phyloP scores from a whole-genome alignment of 1,140 invertebrate genomes.

The Berghia stephanieae region DNA sequence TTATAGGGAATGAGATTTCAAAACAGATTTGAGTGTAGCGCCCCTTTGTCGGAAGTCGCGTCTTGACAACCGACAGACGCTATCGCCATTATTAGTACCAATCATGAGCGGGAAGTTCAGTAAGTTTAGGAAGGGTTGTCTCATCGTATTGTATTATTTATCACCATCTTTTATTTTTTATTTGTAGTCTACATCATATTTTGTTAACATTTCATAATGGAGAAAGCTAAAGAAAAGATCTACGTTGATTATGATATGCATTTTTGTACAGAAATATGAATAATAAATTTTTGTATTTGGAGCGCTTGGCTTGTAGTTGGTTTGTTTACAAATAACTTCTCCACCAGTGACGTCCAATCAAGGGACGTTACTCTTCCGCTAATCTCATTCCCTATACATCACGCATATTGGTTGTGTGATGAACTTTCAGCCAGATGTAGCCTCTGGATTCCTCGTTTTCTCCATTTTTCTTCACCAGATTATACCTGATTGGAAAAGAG shows the following conservation, averaged over 20 bases:
- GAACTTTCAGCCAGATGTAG: constrained; percentile 53
- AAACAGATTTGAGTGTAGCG: too few relatives aligned
- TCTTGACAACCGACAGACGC: too few relatives aligned
- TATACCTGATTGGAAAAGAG: constrained; percentile 31
- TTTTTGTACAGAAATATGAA: not conserved
- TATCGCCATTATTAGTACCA: too few relatives aligned
- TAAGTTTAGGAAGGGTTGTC: too few relatives aligned
- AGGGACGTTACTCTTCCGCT: not conserved
- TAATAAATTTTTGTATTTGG: not conserved
- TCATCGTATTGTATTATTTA: too few relatives aligned
- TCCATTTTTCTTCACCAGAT: constrained; percentile 42
- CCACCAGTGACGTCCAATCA: not conserved
- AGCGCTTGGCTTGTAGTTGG: not conserved
- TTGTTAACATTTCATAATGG: too few relatives aligned
- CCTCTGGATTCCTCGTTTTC: constrained; percentile 45
- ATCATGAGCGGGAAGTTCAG: too few relatives aligned
- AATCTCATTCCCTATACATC: constrained; percentile 40
- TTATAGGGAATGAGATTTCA: too few relatives aligned
- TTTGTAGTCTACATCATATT: too few relatives aligned
- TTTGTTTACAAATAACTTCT: not conserved
- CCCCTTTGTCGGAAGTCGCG: too few relatives aligned
- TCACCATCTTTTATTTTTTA: too few relatives aligned
- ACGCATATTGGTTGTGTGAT: constrained; percentile 48
- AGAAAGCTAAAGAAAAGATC: too few relatives aligned
- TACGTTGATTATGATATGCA: not conserved